Conservation (phyloP, 2,113 vertebrate species). For the Colius striatus region DNA sequence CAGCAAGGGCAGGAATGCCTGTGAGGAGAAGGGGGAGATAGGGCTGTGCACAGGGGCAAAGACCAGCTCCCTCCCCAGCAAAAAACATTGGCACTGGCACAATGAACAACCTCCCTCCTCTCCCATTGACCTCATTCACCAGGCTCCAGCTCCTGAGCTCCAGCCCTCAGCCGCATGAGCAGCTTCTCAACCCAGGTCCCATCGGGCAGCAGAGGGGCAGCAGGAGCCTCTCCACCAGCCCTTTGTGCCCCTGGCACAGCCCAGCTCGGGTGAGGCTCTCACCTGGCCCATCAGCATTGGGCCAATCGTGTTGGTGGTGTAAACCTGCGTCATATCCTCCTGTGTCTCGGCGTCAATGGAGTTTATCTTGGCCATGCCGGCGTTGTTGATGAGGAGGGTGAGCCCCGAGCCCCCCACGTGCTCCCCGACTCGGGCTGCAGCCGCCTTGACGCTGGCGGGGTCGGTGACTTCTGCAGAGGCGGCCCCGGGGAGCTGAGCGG, state of each 20-base stretch:
- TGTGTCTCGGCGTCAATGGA: not conserved
- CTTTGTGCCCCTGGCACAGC: fast-evolving
- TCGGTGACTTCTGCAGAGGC: not conserved
- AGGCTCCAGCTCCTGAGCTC: too few relatives aligned
- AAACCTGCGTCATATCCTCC: not conserved
- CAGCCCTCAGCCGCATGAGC: fast-evolving
- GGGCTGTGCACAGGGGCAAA: fast-evolving
- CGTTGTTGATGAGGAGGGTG: conserved; percentile 44
- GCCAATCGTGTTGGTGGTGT: not conserved
- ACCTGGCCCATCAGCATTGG: conserved; percentile 56
- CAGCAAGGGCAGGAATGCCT: conserved; percentile 25
- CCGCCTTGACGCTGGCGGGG: not conserved
- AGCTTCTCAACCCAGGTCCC: fast-evolving
- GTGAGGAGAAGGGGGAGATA: fast-evolving
- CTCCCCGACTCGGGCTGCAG: not conserved
- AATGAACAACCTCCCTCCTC: too few relatives aligned
- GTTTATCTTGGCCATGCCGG: fast-evolving
- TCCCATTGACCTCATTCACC: too few relatives aligned
- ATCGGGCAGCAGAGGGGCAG: fast-evolving
- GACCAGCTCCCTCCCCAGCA: too few relatives aligned
- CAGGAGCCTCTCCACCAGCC: not conserved
- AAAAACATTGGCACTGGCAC: too few relatives aligned
- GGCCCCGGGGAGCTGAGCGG: fast-evolving
- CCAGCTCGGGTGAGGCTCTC: not conserved
- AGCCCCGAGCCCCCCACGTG: not conserved